Conservation (phyloP, 35 echinoderm and acorn worm genomes). For the Lytechinus variegatus region DNA sequence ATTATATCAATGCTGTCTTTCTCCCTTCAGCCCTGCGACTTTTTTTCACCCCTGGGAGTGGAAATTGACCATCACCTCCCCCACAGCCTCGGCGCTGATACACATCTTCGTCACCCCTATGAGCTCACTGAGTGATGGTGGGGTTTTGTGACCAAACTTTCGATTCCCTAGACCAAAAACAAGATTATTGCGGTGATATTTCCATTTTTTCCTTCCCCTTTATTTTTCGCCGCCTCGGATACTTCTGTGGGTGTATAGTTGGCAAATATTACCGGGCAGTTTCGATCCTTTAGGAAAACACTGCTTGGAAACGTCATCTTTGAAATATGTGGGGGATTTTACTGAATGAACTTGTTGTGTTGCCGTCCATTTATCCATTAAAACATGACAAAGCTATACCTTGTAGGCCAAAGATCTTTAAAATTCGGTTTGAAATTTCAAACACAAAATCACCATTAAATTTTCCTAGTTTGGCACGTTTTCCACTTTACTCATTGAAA, state of each 20-base stretch:
- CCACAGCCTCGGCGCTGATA: background rate
- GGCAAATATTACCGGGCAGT: background rate
- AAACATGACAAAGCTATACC: too few species aligned
- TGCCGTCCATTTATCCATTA: too few species aligned
- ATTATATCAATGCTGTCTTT: background rate
- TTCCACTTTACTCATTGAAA: too few species aligned
- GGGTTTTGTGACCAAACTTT: background rate
- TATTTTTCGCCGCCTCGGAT: background rate
- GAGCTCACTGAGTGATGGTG: background rate
- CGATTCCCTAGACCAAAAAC: background rate
- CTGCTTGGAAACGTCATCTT: background rate
- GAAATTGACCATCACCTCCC: background rate
- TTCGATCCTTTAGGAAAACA: background rate
- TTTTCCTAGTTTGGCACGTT: too few species aligned
- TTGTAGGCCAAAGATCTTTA: too few species aligned
- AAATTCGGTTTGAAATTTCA: too few species aligned
- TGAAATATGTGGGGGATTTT: background rate
- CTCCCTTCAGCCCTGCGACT: background rate
- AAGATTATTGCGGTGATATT: slow-evolving; percentile 3
- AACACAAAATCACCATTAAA: too few species aligned
- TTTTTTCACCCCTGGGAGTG: background rate
- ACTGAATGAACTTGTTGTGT: too few species aligned
- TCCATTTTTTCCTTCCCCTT: background rate
- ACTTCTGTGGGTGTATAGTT: background rate
- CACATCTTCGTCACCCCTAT: background rate